Evolutionary conservation across 2,797 vertebrate genomes (phyloP), one percentile per base, ranked within the genome.

Genomic region (Artibeus lituratus): DNA sequence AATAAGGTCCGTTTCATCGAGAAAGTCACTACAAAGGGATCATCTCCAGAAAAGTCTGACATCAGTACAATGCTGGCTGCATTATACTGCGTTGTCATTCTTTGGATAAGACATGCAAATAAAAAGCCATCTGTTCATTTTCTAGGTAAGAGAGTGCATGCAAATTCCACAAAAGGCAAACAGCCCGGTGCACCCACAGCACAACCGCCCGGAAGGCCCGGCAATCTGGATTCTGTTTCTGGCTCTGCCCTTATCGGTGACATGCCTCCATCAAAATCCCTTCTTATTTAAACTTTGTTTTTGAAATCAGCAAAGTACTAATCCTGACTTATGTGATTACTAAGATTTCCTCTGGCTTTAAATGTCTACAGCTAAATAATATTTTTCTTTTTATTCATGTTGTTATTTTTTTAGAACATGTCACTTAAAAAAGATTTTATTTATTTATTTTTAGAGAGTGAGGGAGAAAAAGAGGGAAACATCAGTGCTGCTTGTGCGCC

Each of bases 281-380:
- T 90, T 82, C 39, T 69, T 82, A 51, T 39, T 88, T 82, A 18
- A 51, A 59, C 39, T 91, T 94, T 22, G 4, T 74, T 94, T 74
- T 95, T 42, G 91, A 94, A 84, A 72, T 94, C 11, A 76, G 10
- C 39, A 53, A 74, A 92, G 42, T 10, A 4, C 4, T 51, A 87
- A n/a, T 47, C 15, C 6, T 57, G 19, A 29, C 59, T 78, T 51
- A n/a, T 12, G 5, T 47, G 24, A 37, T 47, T 67, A 32, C 7
- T 51, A 39, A 83, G 44, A 85, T 70, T 42, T 44, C 42, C 53
- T 94, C 49, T 76, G 51, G 26, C 15, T 91, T n/a, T 81, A 67
- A 59, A 65, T 80, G n/a, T n/a, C 29, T 8, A 51, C 42, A 18
- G 57, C 7, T 44, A 72, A 37, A 44, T 65, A 9, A 19, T 32